Conservation (phyloP, 2,888 invertebrate species). For the Idaea straminata region DNA sequence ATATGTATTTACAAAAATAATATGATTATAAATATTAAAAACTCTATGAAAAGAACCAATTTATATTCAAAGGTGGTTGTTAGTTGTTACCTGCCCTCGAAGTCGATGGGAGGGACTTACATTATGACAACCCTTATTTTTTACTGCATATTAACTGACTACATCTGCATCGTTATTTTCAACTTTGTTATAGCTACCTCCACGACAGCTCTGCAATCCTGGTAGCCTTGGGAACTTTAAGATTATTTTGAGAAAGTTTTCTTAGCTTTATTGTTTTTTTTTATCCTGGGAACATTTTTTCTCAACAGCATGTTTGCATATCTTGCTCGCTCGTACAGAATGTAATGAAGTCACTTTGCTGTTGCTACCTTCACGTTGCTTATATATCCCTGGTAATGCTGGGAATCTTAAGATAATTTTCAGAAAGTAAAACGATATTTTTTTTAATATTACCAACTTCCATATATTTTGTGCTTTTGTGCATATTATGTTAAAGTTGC, state of each 20-base stretch:
- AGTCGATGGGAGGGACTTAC: not conserved
- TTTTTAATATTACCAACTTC: no score
- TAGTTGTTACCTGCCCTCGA: not conserved
- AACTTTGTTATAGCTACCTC: not conserved
- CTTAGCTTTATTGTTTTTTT: not conserved
- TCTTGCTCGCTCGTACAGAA: no score
- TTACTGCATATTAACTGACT: not conserved
- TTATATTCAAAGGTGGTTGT: not conserved
- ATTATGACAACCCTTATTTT: constrained; percentile 1
- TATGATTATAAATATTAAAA: not conserved
- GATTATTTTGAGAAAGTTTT: not conserved
- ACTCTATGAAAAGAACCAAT: not conserved
- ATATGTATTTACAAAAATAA: no score
- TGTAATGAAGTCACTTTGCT: not conserved
- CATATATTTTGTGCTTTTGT: no score
- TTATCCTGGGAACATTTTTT: no score
- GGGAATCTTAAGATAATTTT: not conserved
- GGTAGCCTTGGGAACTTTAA: not conserved
- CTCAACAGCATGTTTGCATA: not conserved
- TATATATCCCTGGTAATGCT: not conserved
- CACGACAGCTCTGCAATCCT: not conserved
- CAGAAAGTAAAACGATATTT: not conserved
- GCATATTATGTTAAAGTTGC: no score
- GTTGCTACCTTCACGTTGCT: not conserved
- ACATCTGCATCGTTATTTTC: not conserved